Evolutionary conservation across 1,140 invertebrate genomes (phyloP).

Genomic region (Coenobita brevimanus): DNA sequence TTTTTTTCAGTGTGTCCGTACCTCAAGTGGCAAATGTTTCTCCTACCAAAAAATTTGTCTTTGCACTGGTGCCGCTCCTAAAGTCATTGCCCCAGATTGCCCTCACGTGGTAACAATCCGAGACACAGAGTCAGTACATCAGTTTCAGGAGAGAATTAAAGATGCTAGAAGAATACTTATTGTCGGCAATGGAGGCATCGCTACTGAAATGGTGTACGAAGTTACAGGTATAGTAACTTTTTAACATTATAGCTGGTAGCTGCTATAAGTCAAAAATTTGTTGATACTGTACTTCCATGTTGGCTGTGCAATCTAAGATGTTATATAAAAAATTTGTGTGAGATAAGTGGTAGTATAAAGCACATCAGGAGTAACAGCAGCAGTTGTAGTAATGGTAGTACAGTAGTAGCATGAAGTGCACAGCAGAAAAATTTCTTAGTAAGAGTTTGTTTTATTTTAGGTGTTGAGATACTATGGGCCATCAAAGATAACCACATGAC

Average conservation of each 20-base stretch:
- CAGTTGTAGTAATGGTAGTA: no score
- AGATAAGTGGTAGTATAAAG: no score
- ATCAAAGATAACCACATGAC: constrained; percentile 95
- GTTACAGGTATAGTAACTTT: constrained; percentile 50
- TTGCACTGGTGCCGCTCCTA: constrained; percentile 90
- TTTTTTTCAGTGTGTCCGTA: constrained; percentile 30
- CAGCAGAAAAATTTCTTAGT: no score
- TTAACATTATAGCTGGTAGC: no score
- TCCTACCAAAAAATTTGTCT: constrained; percentile 90
- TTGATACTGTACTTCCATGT: no score
- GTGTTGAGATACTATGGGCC: constrained; percentile 92
- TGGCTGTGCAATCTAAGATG: no score
- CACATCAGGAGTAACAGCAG: no score
- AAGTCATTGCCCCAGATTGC: constrained; percentile 80
- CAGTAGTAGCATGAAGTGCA: no score
- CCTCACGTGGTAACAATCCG: constrained; percentile 88
- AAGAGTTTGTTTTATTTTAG: constrained; percentile 72
- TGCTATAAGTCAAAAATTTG: no score
- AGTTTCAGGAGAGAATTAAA: constrained; percentile 83
- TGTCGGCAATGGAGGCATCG: constrained; percentile 98
- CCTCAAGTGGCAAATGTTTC: constrained; percentile 75
- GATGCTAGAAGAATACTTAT: constrained; percentile 84
- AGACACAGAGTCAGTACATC: constrained; percentile 94
- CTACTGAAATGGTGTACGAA: constrained; percentile 89
- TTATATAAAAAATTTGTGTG: no score